Evolutionary conservation across 2,113 vertebrate genomes (phyloP).

Genomic region (Dunckerocampus dactyliophorus): DNA sequence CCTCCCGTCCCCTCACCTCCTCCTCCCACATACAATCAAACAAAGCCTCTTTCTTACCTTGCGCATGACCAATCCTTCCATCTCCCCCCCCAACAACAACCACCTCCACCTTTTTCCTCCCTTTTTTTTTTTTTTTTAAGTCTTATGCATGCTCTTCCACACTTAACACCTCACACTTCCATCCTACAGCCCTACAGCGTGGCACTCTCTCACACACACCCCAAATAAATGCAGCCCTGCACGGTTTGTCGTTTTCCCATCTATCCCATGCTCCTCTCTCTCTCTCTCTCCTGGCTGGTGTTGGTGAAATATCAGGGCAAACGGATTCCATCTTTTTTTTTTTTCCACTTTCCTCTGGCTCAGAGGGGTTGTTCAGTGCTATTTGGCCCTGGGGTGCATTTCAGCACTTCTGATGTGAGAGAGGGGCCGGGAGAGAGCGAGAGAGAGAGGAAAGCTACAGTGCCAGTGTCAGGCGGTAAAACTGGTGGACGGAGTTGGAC

Average conservation of each 20-base stretch:
- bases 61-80: constrained; percentile 69
- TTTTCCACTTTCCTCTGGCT: constrained; percentile 51
- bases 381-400: constrained; percentile 83
- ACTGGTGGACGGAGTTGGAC: constrained; percentile 33
- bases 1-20: constrained; percentile 41
- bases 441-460: constrained; percentile 25
- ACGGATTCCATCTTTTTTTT: constrained; percentile 73
- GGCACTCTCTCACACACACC: constrained; percentile 50
- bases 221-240: constrained; percentile 67
- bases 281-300: constrained; percentile 70
- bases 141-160: constrained; percentile 59
- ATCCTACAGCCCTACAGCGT: constrained; percentile 65
- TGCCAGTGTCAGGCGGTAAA: constrained; percentile 40
- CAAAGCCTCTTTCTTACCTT: constrained; percentile 78
- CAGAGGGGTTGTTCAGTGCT: constrained; percentile 78
- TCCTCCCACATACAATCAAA: constrained; percentile 69
- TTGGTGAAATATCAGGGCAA: constrained; percentile 79
- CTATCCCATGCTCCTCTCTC: constrained; percentile 63
- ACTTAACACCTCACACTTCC: constrained; percentile 65
- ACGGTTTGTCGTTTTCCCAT: constrained; percentile 66
- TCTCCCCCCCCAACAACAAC: constrained; percentile 44
- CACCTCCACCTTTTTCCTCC: constrained; percentile 4
- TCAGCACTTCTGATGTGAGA: constrained; percentile 72
- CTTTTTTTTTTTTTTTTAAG: constrained; percentile 37
- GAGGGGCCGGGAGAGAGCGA: constrained; percentile 55